phyloP scores from a whole-genome alignment of 2,113 vertebrate species.

The Picathartes gymnocephalus region DNA sequence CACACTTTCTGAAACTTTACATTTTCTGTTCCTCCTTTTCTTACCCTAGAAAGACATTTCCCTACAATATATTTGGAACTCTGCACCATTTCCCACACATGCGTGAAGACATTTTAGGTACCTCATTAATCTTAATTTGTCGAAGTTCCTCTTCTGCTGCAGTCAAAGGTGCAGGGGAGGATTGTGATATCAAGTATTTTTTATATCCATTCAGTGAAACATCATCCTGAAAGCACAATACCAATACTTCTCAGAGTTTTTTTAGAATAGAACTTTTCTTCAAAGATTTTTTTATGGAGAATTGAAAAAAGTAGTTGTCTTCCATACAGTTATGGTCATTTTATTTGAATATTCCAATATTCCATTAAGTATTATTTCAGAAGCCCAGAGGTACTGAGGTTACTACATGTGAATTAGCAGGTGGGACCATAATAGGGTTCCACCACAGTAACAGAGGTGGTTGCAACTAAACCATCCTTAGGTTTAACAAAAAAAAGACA shows the following conservation, averaged over 20 bases:
- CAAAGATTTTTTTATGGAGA: not conserved
- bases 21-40: not conserved
- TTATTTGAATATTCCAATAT: not conserved
- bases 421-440: not conserved
- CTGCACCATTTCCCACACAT: not conserved
- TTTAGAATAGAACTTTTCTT: not conserved
- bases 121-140: slow-evolving; percentile 93
- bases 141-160: slow-evolving; percentile 94
- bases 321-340: not conserved
- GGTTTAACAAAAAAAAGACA: not conserved
- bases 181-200: slow-evolving; percentile 83
- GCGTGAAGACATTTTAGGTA: slow-evolving; percentile 36
- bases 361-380: not conserved
- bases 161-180: slow-evolving; percentile 89
- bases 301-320: not conserved
- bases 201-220: slow-evolving; percentile 88
- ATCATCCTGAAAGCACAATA: slow-evolving; percentile 83
- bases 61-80: not conserved
- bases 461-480: not conserved
- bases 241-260: not conserved
- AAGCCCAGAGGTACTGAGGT: not conserved
- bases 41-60: not conserved
- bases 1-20: not conserved
- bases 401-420: not conserved
- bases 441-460: not conserved